Percentiles rank a stretch among this genome's conserved stretches.
phyloP scores from a whole-genome alignment of 1,140 invertebrate species.

The Schlechtendalia chinensis region DNA sequence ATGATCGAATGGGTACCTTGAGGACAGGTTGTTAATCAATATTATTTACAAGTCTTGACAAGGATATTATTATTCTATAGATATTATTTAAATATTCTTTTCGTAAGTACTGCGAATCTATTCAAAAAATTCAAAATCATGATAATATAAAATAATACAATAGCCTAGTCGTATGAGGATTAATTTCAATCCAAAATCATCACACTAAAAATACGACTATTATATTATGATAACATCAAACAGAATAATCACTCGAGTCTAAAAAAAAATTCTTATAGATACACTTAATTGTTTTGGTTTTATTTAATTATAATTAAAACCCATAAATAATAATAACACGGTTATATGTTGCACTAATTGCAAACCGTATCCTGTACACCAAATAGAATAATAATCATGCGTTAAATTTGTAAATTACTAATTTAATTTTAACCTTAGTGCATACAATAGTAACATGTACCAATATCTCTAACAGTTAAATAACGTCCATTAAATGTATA shows the following conservation, averaged over 20 bases:
- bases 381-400: too few species aligned
- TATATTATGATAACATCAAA: neutral
- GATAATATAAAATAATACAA: slow-evolving; percentile 10
- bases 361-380: neutral
- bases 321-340: too few species aligned
- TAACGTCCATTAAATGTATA: too few species aligned
- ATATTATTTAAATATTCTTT: neutral
- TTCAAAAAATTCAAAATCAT: slow-evolving; percentile 29
- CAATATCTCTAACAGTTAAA: too few species aligned
- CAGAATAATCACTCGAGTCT: neutral
- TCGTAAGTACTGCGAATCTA: neutral
- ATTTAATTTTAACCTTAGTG: too few species aligned
- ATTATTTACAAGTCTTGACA: too few species aligned
- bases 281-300: neutral
- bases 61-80: too few species aligned
- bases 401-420: too few species aligned
- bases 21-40: too few species aligned
- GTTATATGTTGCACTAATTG: too few species aligned
- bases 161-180: neutral
- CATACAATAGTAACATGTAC: too few species aligned
- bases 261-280: neutral
- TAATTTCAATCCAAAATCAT: neutral
- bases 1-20: too few species aligned
- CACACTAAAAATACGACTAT: neutral
- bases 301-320: neutral